Conservation (phyloP, 30 jellyfish, hydroid and myxozoan genomes). For the Sanderia malayensis region DNA sequence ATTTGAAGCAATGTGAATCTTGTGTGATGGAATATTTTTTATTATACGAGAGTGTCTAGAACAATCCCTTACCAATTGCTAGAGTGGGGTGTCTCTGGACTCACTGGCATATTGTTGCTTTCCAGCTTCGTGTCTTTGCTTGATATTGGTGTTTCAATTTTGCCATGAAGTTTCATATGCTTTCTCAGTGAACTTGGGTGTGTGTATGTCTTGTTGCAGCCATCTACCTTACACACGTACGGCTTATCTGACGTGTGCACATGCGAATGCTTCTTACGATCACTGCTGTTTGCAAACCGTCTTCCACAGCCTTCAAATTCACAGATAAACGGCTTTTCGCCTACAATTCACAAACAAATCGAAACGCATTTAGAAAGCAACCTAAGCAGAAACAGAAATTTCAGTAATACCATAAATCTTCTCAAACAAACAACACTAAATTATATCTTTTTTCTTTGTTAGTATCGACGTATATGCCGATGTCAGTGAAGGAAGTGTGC, state of each 20-base stretch:
- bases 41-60: no score
- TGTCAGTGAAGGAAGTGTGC: neutral
- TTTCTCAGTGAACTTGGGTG: conserved; percentile 79
- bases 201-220: conserved; percentile 82
- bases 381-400: neutral
- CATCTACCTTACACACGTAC: conserved; percentile 79
- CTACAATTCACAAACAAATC: conserved; percentile 20
- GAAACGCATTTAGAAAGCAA: no score
- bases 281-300: conserved; percentile 81
- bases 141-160: conserved; percentile 41
- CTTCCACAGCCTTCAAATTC: conserved; percentile 88
- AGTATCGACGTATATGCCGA: neutral
- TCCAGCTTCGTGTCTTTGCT: conserved; percentile 26
- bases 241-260: conserved; percentile 88
- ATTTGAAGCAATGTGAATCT: neutral
- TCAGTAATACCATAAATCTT: neutral
- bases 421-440: neutral
- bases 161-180: conserved; percentile 83
- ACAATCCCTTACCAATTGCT: conserved; percentile 47
- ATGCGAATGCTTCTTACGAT: conserved; percentile 79
- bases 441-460: neutral
- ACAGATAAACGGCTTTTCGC: conserved; percentile 81
- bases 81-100: conserved; percentile 74
- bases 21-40: neutral
- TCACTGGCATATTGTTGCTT: conserved; percentile 23